Evolutionary conservation across 1,140 invertebrate species (phyloP).

Genomic region (Conus ventricosus): DNA sequence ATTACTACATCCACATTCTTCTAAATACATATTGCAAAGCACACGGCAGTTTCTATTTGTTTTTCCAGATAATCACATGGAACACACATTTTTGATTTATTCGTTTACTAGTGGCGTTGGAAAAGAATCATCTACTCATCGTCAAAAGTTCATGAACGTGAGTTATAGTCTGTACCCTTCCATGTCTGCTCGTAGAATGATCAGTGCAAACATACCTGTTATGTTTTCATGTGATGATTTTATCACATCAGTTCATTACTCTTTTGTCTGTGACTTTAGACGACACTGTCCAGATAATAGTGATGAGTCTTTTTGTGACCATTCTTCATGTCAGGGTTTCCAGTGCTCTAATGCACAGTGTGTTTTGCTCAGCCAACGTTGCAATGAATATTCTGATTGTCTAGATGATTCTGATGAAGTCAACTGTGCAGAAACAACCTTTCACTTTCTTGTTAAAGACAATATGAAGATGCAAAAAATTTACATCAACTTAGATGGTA

Average conservation of each 20-base stretch:
- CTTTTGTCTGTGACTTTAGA: not conserved
- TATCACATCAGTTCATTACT: not conserved
- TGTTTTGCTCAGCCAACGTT: not conserved
- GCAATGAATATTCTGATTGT: not conserved
- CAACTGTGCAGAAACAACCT: not conserved
- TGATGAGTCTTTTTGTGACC: not conserved
- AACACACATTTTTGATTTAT: not conserved
- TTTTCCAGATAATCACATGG: slow-evolving; percentile 3
- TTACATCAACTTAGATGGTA: not conserved
- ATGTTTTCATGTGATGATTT: not conserved
- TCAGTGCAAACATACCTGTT: not conserved
- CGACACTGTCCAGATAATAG: not conserved
- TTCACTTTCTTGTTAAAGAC: no score
- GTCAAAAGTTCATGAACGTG: not conserved
- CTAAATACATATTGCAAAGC: not conserved
- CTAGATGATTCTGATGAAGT: not conserved
- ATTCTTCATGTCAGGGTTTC: not conserved
- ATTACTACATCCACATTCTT: not conserved
- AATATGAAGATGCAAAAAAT: no score
- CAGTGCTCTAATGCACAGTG: not conserved
- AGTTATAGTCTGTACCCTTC: not conserved
- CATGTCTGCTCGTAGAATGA: not conserved
- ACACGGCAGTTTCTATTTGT: not conserved
- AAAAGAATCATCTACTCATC: not conserved
- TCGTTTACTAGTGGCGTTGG: not conserved